Conservation (phyloP, 2,797 vertebrate genomes). For the Danio aesculapii region DNA sequence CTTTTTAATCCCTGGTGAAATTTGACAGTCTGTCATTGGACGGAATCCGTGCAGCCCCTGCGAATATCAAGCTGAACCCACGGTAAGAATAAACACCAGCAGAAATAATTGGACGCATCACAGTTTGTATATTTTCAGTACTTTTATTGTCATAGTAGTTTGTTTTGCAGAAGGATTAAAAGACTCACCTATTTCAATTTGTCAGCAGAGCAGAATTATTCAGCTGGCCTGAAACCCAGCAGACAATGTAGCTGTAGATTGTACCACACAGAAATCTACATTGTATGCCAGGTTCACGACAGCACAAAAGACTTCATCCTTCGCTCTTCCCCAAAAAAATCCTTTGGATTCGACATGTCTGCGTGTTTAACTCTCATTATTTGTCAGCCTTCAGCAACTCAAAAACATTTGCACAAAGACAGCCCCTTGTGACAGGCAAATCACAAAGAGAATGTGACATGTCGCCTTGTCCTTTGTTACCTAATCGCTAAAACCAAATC, state of each 20-base stretch:
- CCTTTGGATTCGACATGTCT: constrained; percentile 43
- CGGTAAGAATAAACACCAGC: constrained; percentile 32
- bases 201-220: constrained; percentile 55
- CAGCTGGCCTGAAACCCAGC: constrained; percentile 99
- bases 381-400: constrained; percentile 58
- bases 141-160: constrained; percentile 62
- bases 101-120: constrained; percentile 63
- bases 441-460: constrained; percentile 62
- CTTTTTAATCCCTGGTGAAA: constrained; percentile 62
- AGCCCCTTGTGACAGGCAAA: constrained; percentile 57
- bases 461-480: constrained; percentile 61
- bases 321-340: constrained; percentile 4
- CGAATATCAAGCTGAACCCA: constrained; percentile 55
- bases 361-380: constrained; percentile 53
- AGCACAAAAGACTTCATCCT: constrained; percentile 75
- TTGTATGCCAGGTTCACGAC: constrained; percentile 99
- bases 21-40: constrained; percentile 62
- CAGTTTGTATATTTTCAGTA: constrained; percentile 54
- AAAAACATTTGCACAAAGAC: constrained; percentile 58
- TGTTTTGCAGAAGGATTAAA: constrained; percentile 42
- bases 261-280: constrained; percentile 99
- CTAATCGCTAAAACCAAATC: constrained; percentile 63
- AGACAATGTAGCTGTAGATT: constrained; percentile 99
- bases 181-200: constrained; percentile 52
- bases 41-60: constrained; percentile 48